These are phyloP conservation scores for Kryphioiulus occultus DNA, from an alignment of 2,888 invertebrate genomes.

Conservation along the genomic window DNA sequence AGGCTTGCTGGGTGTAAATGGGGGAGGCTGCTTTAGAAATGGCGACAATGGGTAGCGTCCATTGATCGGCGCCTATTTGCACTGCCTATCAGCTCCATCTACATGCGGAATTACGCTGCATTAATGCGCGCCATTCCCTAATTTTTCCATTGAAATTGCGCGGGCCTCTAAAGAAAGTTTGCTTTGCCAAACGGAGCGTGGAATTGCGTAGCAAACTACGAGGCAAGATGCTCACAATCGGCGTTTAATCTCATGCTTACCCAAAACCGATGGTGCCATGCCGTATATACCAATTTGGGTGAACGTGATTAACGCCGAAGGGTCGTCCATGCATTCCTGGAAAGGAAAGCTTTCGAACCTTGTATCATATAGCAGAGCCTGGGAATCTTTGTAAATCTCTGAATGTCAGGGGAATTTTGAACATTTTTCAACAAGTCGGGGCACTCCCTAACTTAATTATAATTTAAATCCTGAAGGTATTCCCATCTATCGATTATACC, in stretches of 20 bases:
- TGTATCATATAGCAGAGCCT: too few relatives aligned
- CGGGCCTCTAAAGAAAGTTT: not conserved
- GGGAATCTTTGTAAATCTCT: too few relatives aligned
- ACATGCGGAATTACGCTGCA: constrained; percentile 31
- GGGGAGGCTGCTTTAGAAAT: not conserved
- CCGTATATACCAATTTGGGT: not conserved
- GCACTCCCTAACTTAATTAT: too few relatives aligned
- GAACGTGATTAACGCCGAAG: not conserved
- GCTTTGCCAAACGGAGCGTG: constrained; percentile 25
- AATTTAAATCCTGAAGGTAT: too few relatives aligned
- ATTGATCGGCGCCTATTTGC: constrained; percentile 25
- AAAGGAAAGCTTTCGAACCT: too few relatives aligned
- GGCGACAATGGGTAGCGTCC: constrained; percentile 1
- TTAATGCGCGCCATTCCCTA: constrained; percentile 25
- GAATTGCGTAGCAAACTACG: not conserved
- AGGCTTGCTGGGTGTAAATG: not conserved
- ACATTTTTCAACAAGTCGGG: too few relatives aligned
- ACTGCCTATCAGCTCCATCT: constrained; percentile 30
- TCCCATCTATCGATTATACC: too few relatives aligned
- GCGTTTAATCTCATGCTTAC: not conserved
- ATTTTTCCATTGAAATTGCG: not conserved
- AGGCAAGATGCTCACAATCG: constrained; percentile 20
- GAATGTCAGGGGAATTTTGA: too few relatives aligned
- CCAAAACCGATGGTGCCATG: not conserved
- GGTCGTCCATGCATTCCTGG: not conserved